These are phyloP conservation scores for Phenganax subtilis DNA, from an alignment of 92 coral and sea anemone genomes.

Conservation along the genomic window DNA sequence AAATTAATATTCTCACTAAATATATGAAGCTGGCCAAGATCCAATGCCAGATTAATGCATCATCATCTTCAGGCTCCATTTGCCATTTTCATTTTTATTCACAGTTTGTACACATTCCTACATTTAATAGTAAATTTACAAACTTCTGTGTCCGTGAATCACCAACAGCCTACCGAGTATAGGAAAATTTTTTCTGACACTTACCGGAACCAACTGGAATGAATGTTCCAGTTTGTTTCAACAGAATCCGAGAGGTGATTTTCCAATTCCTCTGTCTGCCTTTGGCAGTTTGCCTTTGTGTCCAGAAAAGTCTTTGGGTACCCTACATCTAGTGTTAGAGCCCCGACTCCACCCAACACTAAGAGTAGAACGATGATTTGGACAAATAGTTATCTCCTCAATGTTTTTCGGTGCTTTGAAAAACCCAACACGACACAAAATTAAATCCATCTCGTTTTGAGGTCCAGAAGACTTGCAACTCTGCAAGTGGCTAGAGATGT, in stretches of 20 bases:
- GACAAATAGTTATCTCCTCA: conserved; percentile 58
- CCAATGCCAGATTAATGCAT: too few species aligned
- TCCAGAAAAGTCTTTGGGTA: conserved; percentile 49
- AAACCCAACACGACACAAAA: conserved; percentile 52
- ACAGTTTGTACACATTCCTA: background rate
- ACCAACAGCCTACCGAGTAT: too few species aligned
- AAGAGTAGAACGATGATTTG: conserved; percentile 51
- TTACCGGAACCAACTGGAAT: conserved; percentile 64
- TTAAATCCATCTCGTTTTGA: conserved; percentile 59
- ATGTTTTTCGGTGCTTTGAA: conserved; percentile 42
- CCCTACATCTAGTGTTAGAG: conserved; percentile 57
- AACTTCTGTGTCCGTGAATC: too few species aligned
- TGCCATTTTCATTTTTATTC: background rate
- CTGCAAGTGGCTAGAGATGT: conserved; percentile 43
- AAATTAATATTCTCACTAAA: too few species aligned
- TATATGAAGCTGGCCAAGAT: too few species aligned
- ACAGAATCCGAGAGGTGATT: conserved; percentile 43
- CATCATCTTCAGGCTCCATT: too few species aligned
- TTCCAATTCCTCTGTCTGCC: conserved; percentile 58
- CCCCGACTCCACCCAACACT: conserved; percentile 48
- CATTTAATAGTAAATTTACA: background rate
- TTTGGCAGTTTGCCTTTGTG: conserved; percentile 62
- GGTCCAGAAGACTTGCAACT: conserved; percentile 44
- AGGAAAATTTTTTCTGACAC: background rate
- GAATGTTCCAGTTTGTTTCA: conserved; percentile 57